Conservation (phyloP, 2,113 vertebrate genomes). For the Lasiurus borealis region DNA sequence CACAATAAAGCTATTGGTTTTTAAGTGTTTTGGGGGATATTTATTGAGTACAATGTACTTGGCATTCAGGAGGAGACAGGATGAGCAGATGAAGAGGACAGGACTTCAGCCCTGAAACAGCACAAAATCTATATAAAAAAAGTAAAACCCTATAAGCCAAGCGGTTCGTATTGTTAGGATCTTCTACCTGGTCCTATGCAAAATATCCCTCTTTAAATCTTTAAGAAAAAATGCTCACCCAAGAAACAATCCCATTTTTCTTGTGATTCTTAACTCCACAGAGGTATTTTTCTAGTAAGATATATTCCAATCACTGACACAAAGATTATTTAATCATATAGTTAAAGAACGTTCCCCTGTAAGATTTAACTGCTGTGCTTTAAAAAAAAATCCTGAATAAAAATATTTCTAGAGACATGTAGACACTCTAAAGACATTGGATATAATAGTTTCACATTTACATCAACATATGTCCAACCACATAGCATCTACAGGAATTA, state of each 20-base stretch:
- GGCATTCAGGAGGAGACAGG: not conserved
- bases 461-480: not conserved
- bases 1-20: not conserved
- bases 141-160: not conserved
- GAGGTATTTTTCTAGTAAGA: conserved; percentile 22
- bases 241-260: conserved; percentile 34
- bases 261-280: not conserved
- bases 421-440: not conserved
- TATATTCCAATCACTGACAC: conserved; percentile 34
- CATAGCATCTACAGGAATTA: not conserved
- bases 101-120: not conserved
- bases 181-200: not conserved
- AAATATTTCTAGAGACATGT: not conserved
- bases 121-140: not conserved
- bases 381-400: not conserved
- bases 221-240: conserved; percentile 44
- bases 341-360: not conserved
- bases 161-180: not conserved
- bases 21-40: not conserved
- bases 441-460: not conserved
- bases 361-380: conserved; percentile 30
- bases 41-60: not conserved
- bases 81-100: not conserved
- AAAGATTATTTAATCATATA: conserved; percentile 42
- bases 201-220: conserved; percentile 5